Conservation (phyloP, 2,888 invertebrate species). For the Omphaloscelis lunosa region DNA sequence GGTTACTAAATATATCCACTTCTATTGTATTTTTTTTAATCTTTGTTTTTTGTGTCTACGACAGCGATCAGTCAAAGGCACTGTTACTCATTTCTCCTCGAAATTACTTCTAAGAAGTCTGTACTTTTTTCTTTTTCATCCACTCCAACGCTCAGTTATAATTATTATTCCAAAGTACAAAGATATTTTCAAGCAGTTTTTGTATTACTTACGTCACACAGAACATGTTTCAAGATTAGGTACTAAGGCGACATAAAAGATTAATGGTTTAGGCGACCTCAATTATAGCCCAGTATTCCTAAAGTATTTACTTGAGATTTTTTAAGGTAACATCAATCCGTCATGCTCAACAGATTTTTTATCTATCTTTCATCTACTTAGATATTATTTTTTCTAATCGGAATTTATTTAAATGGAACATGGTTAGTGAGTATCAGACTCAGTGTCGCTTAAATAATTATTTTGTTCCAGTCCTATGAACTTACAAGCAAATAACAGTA, state of each 20-base stretch:
- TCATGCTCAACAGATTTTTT: constrained; percentile 28
- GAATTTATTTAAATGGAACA: constrained; percentile 13
- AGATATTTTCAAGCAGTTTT: constrained; percentile 49
- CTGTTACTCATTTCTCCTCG: constrained; percentile 31
- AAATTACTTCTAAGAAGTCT: constrained; percentile 12
- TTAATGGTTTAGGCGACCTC: constrained; percentile 50
- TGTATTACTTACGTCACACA: constrained; percentile 35
- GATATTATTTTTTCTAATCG: neutral
- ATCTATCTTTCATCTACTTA: constrained; percentile 9
- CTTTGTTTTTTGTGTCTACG: neutral
- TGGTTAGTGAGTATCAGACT: neutral
- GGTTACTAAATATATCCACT: no score
- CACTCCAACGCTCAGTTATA: constrained; percentile 35
- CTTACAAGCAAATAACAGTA: neutral
- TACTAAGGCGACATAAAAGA: constrained; percentile 50
- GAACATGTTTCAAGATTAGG: constrained; percentile 46
- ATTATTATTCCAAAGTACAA: constrained; percentile 46
- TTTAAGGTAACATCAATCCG: constrained; percentile 44
- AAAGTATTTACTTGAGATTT: constrained; percentile 52
- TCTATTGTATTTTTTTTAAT: no score
- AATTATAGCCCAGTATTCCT: constrained; percentile 42
- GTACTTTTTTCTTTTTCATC: constrained; percentile 13
- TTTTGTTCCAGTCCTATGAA: neutral
- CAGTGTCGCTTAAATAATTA: no score
- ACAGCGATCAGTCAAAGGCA: constrained; percentile 23